Conservation (phyloP, 2,888 invertebrate species). For the Poecilobothrus nobilitatus region DNA sequence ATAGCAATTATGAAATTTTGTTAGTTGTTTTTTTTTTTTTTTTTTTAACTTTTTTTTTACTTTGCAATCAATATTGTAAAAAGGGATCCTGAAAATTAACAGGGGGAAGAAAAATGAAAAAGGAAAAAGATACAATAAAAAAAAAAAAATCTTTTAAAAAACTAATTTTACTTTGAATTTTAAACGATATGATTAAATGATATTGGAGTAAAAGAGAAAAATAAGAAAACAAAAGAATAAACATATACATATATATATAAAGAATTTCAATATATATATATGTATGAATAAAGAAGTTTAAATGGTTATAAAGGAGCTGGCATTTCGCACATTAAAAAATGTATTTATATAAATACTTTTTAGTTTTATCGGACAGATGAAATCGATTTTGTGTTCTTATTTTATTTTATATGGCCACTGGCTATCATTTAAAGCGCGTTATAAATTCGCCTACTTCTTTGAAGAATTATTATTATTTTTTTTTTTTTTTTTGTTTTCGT, state of each 20-base stretch:
- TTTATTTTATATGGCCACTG: not conserved
- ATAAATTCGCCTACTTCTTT: not conserved
- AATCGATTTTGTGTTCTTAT: not conserved
- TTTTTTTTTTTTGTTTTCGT: not conserved
- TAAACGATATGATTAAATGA: not conserved
- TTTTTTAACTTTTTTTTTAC: too few species aligned
- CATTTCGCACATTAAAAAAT: slow-evolving; percentile 1
- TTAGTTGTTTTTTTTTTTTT: not conserved
- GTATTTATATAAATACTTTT: not conserved
- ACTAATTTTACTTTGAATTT: not conserved
- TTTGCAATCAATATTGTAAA: not conserved
- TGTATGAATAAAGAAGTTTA: not conserved
- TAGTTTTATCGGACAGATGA: not conserved
- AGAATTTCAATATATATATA: not conserved
- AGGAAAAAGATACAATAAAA: not conserved
- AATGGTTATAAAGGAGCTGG: slow-evolving; percentile 2
- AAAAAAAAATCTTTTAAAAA: not conserved
- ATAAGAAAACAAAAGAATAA: not conserved
- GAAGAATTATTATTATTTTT: not conserved
- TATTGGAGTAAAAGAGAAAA: not conserved
- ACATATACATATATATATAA: too few species aligned
- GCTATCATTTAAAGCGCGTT: slow-evolving; percentile 5
- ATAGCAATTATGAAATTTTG: not conserved
- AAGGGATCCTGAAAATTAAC: not conserved
- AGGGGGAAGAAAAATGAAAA: not conserved